Percentiles rank a stretch among this genome's conserved stretches.
Conservation (phyloP, 2,888 invertebrate species). For the Stramonita haemastoma region DNA sequence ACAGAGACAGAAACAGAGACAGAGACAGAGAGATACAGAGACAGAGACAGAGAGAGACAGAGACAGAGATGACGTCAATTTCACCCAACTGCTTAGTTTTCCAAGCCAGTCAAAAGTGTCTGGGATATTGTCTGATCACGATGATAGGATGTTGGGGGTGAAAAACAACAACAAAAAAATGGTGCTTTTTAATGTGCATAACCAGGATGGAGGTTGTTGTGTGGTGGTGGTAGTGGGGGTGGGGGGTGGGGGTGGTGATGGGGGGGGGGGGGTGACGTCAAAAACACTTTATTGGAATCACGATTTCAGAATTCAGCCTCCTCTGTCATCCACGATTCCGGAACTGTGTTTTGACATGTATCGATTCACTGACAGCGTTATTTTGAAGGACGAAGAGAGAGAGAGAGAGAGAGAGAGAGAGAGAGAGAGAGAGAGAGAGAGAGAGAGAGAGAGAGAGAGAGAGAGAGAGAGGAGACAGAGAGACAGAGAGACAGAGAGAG, state of each 20-base stretch:
- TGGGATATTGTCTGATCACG: no score
- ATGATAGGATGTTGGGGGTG: no score
- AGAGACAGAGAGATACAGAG: not conserved
- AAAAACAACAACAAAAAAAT: no score
- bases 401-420: no score
- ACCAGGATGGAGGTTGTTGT: no score
- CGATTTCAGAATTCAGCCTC: not conserved
- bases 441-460: not conserved
- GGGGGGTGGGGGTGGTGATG: no score
- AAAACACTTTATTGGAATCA: not conserved
- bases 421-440: not conserved
- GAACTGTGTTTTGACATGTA: not conserved
- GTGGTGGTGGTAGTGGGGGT: no score
- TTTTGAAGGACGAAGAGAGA: not conserved
- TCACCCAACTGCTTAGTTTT: no score
- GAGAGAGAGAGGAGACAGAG: not conserved
- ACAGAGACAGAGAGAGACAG: not conserved
- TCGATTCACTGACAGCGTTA: not conserved
- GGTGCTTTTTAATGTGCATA: no score
- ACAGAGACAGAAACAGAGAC: no score
- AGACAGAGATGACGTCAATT: not conserved
- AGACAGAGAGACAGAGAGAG: not conserved
- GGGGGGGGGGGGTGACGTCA: no score
- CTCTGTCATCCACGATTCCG: not conserved
- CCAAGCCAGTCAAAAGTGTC: no score